Percentiles rank a stretch among this genome's conserved stretches.
phyloP scores from a whole-genome alignment of 2,113 vertebrate genomes.

The Electrona antarctica region DNA sequence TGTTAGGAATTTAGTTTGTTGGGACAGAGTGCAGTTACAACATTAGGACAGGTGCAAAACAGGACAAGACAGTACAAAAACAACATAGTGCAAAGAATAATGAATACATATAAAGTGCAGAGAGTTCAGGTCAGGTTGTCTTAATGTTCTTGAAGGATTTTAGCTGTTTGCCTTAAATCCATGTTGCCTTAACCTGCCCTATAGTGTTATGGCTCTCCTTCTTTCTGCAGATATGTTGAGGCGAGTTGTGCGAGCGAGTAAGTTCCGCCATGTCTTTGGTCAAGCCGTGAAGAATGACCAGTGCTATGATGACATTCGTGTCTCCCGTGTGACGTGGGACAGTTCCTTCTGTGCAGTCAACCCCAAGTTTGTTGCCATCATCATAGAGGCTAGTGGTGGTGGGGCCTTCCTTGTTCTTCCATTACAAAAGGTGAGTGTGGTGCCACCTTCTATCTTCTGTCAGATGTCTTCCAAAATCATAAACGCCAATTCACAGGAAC shows the following conservation, averaged over 20 bases:
- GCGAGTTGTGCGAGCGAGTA: constrained; percentile 98
- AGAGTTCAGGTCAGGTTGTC: too few relatives aligned
- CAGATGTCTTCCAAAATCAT: too few relatives aligned
- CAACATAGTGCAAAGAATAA: too few relatives aligned
- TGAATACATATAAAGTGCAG: too few relatives aligned
- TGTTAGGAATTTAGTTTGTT: too few relatives aligned
- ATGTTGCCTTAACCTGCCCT: too few relatives aligned
- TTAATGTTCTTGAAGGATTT: too few relatives aligned
- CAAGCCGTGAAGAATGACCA: constrained; percentile 97
- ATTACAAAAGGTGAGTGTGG: constrained; percentile 87
- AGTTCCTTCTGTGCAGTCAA: constrained; percentile 97
- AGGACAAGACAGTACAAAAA: too few relatives aligned
- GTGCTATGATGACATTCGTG: constrained; percentile 97
- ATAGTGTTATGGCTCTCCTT: neutral
- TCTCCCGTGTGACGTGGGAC: constrained; percentile 96
- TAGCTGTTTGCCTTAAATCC: too few relatives aligned
- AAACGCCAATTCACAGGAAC: too few relatives aligned
- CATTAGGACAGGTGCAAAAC: too few relatives aligned
- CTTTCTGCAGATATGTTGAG: constrained; percentile 89
- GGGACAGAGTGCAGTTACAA: too few relatives aligned
- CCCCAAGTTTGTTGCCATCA: constrained; percentile 95
- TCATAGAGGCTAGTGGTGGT: constrained; percentile 94
- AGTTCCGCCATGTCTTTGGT: constrained; percentile 97
- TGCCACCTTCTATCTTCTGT: neutral
- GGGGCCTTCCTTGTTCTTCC: constrained; percentile 96